These are phyloP conservation scores for Drosophila kanekoi DNA, from an alignment of 2,888 invertebrate species.

Conservation along the genomic window DNA sequence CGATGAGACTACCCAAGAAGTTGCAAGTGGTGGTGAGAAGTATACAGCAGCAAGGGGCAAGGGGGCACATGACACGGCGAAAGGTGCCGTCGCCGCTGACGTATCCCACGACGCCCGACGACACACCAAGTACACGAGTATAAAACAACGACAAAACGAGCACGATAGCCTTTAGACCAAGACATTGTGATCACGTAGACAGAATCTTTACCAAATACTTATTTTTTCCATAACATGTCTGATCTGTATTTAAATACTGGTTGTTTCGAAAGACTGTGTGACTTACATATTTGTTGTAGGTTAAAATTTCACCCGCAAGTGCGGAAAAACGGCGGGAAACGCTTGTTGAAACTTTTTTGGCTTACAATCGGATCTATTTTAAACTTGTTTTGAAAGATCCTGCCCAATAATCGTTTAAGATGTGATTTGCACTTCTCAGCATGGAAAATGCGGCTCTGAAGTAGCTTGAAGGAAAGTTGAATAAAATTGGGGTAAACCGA, in stretches of 20 bases:
- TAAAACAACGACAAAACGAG: constrained; percentile 41
- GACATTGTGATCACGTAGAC: constrained; percentile 29
- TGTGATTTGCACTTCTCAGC: too few species aligned
- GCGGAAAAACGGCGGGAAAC: neutral
- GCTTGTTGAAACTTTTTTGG: too few species aligned
- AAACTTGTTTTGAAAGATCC: neutral
- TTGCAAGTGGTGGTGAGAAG: constrained; percentile 64
- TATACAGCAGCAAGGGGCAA: constrained; percentile 29
- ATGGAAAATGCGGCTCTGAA: too few species aligned
- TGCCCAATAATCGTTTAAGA: too few species aligned
- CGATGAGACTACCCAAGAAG: constrained; percentile 24
- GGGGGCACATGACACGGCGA: constrained; percentile 38
- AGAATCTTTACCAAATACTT: too few species aligned
- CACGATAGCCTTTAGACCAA: constrained; percentile 59
- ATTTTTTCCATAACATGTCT: too few species aligned
- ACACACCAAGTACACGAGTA: constrained; percentile 29
- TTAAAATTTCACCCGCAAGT: too few species aligned
- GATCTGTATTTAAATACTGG: too few species aligned
- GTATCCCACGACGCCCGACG: constrained; percentile 25
- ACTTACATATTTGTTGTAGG: too few species aligned
- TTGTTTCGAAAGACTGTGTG: too few species aligned
- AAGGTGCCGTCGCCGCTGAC: constrained; percentile 42
- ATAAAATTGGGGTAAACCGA: neutral
- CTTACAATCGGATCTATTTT: too few species aligned
- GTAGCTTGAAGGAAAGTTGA: too few species aligned